phyloP scores from a whole-genome alignment of 2,113 vertebrate genomes.

The Etheostoma spectabile region DNA sequence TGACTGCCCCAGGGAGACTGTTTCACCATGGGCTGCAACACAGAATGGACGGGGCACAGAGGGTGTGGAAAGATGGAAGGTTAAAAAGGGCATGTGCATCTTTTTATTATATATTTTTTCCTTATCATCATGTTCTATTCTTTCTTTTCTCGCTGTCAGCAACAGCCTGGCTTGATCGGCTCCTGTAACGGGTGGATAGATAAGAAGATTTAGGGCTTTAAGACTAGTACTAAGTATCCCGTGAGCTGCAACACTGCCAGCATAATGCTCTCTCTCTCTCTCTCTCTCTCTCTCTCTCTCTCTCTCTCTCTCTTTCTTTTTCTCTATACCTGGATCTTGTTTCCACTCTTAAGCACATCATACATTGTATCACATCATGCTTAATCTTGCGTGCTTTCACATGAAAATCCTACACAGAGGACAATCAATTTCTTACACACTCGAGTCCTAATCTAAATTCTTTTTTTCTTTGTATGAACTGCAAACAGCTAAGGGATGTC shows the following conservation, averaged over 20 bases:
- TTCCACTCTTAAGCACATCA: conserved; percentile 53
- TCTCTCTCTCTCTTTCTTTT: conserved; percentile 45
- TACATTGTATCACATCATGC: conserved; percentile 17
- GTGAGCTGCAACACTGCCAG: conserved; percentile 58
- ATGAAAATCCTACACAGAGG: conserved; percentile 21
- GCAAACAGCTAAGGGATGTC: background rate
- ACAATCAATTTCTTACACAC: conserved; percentile 10
- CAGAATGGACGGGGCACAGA: background rate
- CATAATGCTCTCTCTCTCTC: conserved; percentile 57
- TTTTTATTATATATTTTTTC: background rate
- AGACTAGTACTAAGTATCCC: conserved; percentile 76
- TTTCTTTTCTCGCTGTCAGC: conserved; percentile 20
- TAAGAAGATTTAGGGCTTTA: conserved; percentile 85
- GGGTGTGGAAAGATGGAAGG: background rate
- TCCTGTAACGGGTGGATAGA: conserved; percentile 63
- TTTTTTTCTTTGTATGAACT: background rate
- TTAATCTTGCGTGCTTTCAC: conserved; percentile 40
- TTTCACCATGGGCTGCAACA: conserved; percentile 92
- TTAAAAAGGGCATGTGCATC: background rate
- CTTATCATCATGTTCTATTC: conserved; percentile 5
- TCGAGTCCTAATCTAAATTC: background rate
- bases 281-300: conserved; percentile 50
- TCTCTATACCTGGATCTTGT: conserved; percentile 60
- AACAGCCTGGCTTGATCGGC: conserved; percentile 60
- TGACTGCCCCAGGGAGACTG: conserved; percentile 95